These are phyloP conservation scores for Brotula barbata DNA, from an alignment of 2,797 vertebrate species.

Conservation along the genomic window DNA sequence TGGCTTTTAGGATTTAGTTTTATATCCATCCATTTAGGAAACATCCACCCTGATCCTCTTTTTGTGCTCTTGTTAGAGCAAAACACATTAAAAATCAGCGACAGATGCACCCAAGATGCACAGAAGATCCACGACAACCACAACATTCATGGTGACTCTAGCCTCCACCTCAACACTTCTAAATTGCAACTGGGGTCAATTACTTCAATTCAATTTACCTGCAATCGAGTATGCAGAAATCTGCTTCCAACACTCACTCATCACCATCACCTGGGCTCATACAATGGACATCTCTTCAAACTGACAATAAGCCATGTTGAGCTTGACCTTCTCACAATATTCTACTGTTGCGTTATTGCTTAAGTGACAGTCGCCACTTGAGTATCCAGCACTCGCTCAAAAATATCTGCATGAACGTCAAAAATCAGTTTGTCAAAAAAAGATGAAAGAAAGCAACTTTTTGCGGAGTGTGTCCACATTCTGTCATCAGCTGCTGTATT, in stretches of 20 bases:
- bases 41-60: conserved; percentile 27
- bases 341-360: background rate
- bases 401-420: no score
- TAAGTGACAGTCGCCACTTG: background rate
- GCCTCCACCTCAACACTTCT: no score
- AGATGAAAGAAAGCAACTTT: conserved; percentile 21
- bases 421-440: conserved; percentile 8
- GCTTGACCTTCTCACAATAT: conserved; percentile 4
- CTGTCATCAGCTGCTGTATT: background rate
- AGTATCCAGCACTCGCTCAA: no score
- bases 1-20: conserved; percentile 14
- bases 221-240: no score
- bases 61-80: conserved; percentile 20
- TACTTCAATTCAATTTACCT: no score
- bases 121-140: background rate
- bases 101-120: background rate
- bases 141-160: no score
- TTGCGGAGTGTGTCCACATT: background rate
- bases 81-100: conserved; percentile 12
- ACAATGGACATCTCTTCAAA: conserved; percentile 17
- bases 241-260: no score
- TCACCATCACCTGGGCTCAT: no score
- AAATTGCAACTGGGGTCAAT: background rate
- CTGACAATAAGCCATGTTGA: background rate
- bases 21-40: conserved; percentile 36